Percentiles rank a stretch among this genome's conserved stretches.
Evolutionary conservation across 64 coral and sea anemone species (phyloP).

Genomic region (Exaiptasia diaphana): DNA sequence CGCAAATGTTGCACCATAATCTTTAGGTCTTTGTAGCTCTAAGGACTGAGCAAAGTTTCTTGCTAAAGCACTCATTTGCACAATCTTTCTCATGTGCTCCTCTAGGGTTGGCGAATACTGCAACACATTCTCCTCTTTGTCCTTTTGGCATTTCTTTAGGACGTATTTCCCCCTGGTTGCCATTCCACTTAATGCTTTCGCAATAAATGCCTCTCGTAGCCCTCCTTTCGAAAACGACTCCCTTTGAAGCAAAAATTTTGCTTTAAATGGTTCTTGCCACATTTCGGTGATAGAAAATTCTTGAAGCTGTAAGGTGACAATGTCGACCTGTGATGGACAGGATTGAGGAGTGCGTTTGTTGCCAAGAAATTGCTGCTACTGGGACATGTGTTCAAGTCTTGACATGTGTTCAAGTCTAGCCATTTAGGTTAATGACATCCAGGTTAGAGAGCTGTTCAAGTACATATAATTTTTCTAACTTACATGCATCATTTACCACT

Average conservation of each 20-base stretch:
- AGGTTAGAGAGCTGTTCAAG: constrained; percentile 8
- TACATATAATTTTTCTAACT: constrained; percentile 14
- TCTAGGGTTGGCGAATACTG: constrained; percentile 17
- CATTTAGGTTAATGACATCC: constrained; percentile 27
- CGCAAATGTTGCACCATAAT: constrained; percentile 27
- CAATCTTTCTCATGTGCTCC: constrained; percentile 39
- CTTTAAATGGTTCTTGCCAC: constrained; percentile 66
- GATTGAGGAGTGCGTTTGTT: too few relatives aligned
- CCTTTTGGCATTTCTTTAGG: constrained; percentile 31
- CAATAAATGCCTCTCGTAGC: constrained; percentile 54
- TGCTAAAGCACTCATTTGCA: constrained; percentile 41
- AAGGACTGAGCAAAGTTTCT: constrained; percentile 29
- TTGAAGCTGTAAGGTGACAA: neutral
- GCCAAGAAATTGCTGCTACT: too few relatives aligned
- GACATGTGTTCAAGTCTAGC: too few relatives aligned
- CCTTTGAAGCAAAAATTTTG: constrained; percentile 29
- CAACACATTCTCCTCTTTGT: neutral
- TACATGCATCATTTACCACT: constrained; percentile 31
- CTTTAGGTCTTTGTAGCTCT: constrained; percentile 12
- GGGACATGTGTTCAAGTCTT: too few relatives aligned
- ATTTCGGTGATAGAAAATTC: constrained; percentile 40
- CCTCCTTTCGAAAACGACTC: constrained; percentile 50
- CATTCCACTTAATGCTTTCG: constrained; percentile 34
- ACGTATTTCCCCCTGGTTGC: constrained; percentile 30
- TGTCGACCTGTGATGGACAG: neutral